Conservation (phyloP, 92 coral and sea anemone genomes). For the Zoanthus solanderi region DNA sequence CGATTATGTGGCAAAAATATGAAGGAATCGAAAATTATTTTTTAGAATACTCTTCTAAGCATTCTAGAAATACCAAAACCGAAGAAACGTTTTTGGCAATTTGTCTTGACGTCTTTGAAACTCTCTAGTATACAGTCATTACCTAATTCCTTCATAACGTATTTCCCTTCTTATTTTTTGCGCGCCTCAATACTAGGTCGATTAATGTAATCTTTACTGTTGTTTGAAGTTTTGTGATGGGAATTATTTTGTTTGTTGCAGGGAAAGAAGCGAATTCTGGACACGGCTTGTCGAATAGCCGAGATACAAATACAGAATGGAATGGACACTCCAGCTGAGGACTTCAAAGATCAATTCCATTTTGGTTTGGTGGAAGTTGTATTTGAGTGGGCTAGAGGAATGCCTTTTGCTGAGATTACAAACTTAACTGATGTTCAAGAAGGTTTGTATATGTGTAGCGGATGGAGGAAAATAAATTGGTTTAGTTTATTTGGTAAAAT, state of each 20-base stretch:
- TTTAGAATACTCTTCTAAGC: no score
- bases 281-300: conserved; percentile 79
- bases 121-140: no score
- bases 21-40: no score
- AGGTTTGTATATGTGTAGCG: conserved; percentile 57
- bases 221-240: neutral
- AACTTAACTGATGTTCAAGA: conserved; percentile 95
- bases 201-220: neutral
- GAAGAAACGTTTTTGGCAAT: no score
- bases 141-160: no score
- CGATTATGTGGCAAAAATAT: no score
- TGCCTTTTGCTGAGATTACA: conserved; percentile 95
- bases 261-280: conserved; percentile 87
- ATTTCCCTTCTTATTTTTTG: no score
- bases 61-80: no score
- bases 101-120: no score
- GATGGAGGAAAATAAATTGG: neutral
- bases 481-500: no score
- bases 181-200: no score
- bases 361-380: conserved; percentile 95
- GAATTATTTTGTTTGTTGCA: neutral
- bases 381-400: conserved; percentile 97
- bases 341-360: conserved; percentile 80
- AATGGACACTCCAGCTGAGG: conserved; percentile 77
- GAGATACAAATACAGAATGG: conserved; percentile 79